A percentile compares a stretch with the other conserved stretches of the same genome.
Conservation (phyloP, 2,797 vertebrate genomes). For the Gambelia wislizenii region DNA sequence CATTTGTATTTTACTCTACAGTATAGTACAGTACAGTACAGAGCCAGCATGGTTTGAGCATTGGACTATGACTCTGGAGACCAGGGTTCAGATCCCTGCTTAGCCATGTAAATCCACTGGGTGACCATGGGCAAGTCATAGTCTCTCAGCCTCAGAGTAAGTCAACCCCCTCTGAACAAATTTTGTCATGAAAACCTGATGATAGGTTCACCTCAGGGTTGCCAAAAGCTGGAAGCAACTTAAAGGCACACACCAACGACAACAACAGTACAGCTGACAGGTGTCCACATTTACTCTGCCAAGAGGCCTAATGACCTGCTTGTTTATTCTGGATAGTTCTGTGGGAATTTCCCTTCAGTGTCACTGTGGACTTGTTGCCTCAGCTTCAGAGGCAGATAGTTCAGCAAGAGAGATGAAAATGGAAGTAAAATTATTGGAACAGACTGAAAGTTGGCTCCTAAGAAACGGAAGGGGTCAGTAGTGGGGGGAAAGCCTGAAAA, state of each 20-base stretch:
- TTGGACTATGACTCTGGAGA: too few relatives aligned
- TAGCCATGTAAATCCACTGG: too few relatives aligned
- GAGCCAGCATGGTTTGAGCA: too few relatives aligned
- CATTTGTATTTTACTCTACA: background rate
- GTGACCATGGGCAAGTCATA: too few relatives aligned
- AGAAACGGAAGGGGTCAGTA: background rate
- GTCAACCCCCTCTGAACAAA: too few relatives aligned
- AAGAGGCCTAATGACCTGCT: background rate
- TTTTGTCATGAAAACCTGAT: too few relatives aligned
- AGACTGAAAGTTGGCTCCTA: background rate
- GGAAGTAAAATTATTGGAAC: background rate
- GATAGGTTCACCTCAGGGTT: too few relatives aligned
- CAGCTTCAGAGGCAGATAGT: background rate
- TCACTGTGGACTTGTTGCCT: slow-evolving; percentile 1
- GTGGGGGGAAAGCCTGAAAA: background rate
- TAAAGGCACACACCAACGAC: too few relatives aligned
- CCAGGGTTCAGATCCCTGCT: too few relatives aligned
- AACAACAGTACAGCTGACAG: background rate
- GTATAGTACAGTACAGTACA: too few relatives aligned
- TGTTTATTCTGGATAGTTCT: background rate
- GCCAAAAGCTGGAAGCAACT: too few relatives aligned
- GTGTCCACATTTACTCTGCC: slow-evolving; percentile 3
- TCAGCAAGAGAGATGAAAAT: background rate
- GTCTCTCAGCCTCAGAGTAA: too few relatives aligned
- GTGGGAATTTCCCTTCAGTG: background rate